A percentile compares a stretch with the other conserved stretches of the same genome.
phyloP scores from a whole-genome alignment of 2,888 invertebrate genomes.

The Oithona nana region DNA sequence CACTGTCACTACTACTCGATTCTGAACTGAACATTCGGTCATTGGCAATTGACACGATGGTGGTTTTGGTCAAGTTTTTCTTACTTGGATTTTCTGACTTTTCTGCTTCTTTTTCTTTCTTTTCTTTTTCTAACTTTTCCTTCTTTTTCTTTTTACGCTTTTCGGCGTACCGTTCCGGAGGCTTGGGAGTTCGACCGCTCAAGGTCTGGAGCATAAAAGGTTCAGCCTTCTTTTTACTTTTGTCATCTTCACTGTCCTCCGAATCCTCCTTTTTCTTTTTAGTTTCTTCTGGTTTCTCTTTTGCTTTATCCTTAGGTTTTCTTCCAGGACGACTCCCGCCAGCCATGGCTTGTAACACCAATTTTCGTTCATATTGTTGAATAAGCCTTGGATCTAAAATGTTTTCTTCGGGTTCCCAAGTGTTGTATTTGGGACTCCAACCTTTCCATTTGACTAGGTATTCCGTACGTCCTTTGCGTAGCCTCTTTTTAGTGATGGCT shows the following conservation, averaged over 20 bases:
- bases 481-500: slow-evolving; percentile 82
- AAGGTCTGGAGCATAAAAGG: slow-evolving; percentile 2
- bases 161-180: slow-evolving; percentile 16
- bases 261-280: not conserved
- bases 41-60: not conserved
- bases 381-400: slow-evolving; percentile 16
- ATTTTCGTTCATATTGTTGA: slow-evolving; percentile 13
- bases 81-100: not conserved
- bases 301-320: slow-evolving; percentile 1
- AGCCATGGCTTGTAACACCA: slow-evolving; percentile 1
- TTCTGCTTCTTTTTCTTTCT: not conserved
- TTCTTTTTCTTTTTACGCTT: not conserved
- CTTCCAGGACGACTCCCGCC: not conserved
- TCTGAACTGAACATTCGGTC: not conserved
- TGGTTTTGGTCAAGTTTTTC: not conserved
- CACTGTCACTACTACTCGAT: not conserved
- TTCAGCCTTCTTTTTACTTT: not conserved
- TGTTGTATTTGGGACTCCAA: slow-evolving; percentile 14
- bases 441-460: slow-evolving; percentile 18
- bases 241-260: not conserved
- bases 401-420: slow-evolving; percentile 17
- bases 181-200: slow-evolving; percentile 15
- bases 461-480: slow-evolving; percentile 36
- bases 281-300: not conserved
- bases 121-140: not conserved